Percentiles rank a stretch among this genome's conserved stretches.
These are phyloP conservation scores for Nothura maculosa DNA, from an alignment of 2,797 vertebrate species.

Conservation along the genomic window DNA sequence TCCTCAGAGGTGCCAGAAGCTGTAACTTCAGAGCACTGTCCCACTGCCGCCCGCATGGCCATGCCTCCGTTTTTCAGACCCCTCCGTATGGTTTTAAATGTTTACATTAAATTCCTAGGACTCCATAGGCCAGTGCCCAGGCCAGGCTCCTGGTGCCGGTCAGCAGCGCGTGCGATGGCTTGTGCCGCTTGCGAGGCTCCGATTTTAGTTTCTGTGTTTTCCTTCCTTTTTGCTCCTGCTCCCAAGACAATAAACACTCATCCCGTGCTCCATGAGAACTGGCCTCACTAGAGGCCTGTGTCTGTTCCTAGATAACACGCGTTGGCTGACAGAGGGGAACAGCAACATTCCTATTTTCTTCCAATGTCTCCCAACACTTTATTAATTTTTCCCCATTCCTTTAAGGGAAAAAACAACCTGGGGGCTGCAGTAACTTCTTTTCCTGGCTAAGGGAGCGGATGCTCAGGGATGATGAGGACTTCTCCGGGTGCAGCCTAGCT, in stretches of 20 bases:
- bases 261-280: slow-evolving; percentile 63
- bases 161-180: not conserved
- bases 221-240: not conserved
- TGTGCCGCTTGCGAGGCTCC: slow-evolving; percentile 17
- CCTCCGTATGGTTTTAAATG: slow-evolving; percentile 32
- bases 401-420: not conserved
- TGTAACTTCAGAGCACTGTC: slow-evolving; percentile 29
- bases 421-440: not conserved
- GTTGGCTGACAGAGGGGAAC: slow-evolving; percentile 25
- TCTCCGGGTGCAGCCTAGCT: not conserved
- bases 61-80: not conserved
- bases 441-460: accelerated
- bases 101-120: slow-evolving; percentile 61
- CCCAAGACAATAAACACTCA: slow-evolving; percentile 71
- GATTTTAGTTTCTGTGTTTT: not conserved
- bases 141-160: not conserved
- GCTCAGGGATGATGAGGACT: not conserved
- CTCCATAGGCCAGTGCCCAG: not conserved
- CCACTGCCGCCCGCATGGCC: not conserved
- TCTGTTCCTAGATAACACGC: slow-evolving; percentile 57
- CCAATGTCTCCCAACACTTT: slow-evolving; percentile 10
- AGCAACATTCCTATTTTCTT: not conserved
- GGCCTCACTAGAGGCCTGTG: not conserved
- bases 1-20: not conserved
- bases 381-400: not conserved